Conservation (phyloP, 2,113 vertebrate species). For the Gavialis gangeticus region DNA sequence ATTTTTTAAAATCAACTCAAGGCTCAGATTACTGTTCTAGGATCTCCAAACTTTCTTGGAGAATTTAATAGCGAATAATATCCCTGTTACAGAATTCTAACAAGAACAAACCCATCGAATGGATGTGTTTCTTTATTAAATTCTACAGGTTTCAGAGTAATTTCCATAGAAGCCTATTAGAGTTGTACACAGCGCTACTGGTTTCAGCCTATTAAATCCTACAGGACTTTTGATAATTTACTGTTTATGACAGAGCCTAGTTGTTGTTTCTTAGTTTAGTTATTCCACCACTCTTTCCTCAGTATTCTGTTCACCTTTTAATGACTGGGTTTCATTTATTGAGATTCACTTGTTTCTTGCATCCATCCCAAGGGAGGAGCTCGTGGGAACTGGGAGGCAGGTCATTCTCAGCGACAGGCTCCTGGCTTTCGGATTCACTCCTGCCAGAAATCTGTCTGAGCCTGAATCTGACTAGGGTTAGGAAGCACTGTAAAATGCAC, state of each 20-base stretch:
- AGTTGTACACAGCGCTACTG: background rate
- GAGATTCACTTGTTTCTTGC: background rate
- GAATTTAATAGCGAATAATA: background rate
- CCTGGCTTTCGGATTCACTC: slow-evolving; percentile 1
- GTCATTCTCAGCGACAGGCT: slow-evolving; percentile 73
- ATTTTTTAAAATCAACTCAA: background rate
- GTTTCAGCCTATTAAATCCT: background rate
- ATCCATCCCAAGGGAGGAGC: slow-evolving; percentile 72
- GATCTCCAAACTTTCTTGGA: background rate
- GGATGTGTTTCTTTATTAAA: background rate
- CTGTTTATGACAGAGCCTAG: background rate
- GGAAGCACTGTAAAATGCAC: slow-evolving; percentile 50
- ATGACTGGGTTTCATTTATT: slow-evolving; percentile 1
- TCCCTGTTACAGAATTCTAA: background rate
- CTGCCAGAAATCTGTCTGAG: slow-evolving; percentile 72
- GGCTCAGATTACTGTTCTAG: background rate
- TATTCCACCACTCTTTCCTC: background rate
- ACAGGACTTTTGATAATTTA: background rate
- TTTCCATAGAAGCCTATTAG: background rate
- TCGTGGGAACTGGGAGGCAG: slow-evolving; percentile 72
- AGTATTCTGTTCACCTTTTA: background rate
- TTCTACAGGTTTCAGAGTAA: background rate
- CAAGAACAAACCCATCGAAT: background rate
- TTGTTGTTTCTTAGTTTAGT: background rate
- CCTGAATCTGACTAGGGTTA: slow-evolving; percentile 52